These are phyloP conservation scores for Octopus bimaculoides DNA, from an alignment of 1,140 invertebrate genomes.

Conservation along the genomic window DNA sequence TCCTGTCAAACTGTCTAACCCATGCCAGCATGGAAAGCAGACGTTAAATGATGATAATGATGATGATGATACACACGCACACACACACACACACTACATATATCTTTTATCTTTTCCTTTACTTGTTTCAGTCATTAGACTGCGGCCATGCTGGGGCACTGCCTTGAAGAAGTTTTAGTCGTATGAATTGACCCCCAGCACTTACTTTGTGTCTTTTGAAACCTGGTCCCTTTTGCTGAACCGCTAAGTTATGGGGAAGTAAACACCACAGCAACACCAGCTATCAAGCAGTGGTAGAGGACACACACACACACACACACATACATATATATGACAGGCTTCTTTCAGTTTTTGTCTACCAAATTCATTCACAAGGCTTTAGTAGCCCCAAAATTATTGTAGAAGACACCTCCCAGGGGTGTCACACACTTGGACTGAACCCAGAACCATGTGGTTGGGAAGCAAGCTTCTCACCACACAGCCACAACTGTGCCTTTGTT, in stretches of 20 bases:
- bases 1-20: too few relatives aligned
- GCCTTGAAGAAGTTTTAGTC: background rate
- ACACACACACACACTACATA: background rate
- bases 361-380: too few relatives aligned
- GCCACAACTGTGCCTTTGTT: too few relatives aligned
- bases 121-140: background rate
- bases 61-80: background rate
- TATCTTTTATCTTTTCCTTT: background rate
- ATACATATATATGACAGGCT: too few relatives aligned
- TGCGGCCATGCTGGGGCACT: background rate
- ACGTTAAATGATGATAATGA: background rate
- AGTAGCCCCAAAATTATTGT: too few relatives aligned
- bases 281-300: background rate
- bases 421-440: too few relatives aligned
- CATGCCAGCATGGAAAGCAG: background rate
- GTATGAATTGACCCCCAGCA: background rate
- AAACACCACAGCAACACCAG: background rate
- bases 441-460: too few relatives aligned
- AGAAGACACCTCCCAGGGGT: too few relatives aligned
- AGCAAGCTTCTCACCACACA: too few relatives aligned
- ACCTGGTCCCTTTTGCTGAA: background rate
- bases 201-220: background rate
- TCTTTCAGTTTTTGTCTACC: too few relatives aligned
- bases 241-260: background rate
- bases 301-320: background rate